These are phyloP conservation scores for Orchestia grillus DNA, from an alignment of 1,140 invertebrate genomes.

Conservation along the genomic window DNA sequence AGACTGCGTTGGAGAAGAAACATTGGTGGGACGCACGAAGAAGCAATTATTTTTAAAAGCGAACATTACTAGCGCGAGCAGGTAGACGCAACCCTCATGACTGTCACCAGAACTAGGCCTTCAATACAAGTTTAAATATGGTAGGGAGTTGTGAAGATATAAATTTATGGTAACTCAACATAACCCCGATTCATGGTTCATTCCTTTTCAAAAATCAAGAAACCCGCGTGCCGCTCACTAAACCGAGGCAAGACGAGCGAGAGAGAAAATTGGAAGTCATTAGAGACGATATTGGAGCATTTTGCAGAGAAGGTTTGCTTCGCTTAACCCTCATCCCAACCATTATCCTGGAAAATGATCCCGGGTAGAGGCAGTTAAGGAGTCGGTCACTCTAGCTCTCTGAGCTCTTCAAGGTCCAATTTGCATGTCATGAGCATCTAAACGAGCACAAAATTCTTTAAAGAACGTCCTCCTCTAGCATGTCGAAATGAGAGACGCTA, in stretches of 20 bases:
- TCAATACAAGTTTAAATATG: background rate
- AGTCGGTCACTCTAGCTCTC: background rate
- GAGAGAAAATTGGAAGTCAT: background rate
- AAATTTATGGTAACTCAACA: background rate
- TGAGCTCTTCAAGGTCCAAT: conserved; percentile 19
- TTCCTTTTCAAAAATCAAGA: background rate
- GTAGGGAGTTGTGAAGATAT: background rate
- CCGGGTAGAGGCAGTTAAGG: background rate
- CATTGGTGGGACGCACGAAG: background rate
- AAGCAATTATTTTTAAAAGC: background rate
- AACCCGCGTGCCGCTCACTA: background rate
- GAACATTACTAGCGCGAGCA: background rate
- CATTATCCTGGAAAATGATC: conserved; percentile 24
- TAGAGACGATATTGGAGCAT: background rate
- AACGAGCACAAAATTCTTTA: conserved; percentile 48
- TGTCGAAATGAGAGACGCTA: background rate
- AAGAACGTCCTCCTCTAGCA: background rate
- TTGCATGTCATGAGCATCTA: conserved; percentile 50
- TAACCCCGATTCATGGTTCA: background rate
- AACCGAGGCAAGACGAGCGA: background rate
- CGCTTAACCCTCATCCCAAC: background rate
- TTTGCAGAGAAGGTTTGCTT: background rate
- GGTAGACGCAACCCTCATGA: background rate
- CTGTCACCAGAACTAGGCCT: background rate
- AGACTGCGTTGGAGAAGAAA: background rate